Evolutionary conservation across 2,888 invertebrate species (phyloP).

Genomic region (Lydus trimaculatus): DNA sequence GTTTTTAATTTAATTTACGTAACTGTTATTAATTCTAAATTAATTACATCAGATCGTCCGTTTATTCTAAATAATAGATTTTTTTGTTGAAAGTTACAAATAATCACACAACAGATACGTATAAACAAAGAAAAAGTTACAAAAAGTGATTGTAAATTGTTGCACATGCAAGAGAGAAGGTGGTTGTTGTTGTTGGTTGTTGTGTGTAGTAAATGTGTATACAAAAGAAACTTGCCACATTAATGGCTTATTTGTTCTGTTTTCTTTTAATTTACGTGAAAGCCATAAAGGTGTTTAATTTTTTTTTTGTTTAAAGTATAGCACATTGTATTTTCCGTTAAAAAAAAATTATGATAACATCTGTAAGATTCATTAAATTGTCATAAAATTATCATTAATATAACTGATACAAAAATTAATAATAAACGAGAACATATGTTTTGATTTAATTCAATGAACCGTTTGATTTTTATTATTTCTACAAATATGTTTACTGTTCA

Average conservation of each 20-base stretch:
- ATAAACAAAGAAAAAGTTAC: background rate
- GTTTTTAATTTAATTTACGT: conserved; percentile 4
- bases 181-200: too few relatives aligned
- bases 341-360: background rate
- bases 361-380: background rate
- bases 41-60: background rate
- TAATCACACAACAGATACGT: too few relatives aligned
- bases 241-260: background rate
- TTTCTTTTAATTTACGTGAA: background rate
- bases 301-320: background rate
- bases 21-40: background rate
- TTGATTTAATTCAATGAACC: background rate
- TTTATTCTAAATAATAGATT: too few relatives aligned
- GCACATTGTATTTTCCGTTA: background rate
- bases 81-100: too few relatives aligned
- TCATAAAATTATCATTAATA: background rate
- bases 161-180: too few relatives aligned
- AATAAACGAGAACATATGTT: background rate
- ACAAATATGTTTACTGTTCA: background rate
- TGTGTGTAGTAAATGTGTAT: too few relatives aligned
- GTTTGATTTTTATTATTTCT: background rate
- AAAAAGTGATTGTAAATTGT: too few relatives aligned
- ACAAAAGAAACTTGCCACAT: background rate
- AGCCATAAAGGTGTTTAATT: background rate
- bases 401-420: background rate